Evolutionary conservation across 1,140 invertebrate species (phyloP).

Genomic region (Octopus bimaculoides): DNA sequence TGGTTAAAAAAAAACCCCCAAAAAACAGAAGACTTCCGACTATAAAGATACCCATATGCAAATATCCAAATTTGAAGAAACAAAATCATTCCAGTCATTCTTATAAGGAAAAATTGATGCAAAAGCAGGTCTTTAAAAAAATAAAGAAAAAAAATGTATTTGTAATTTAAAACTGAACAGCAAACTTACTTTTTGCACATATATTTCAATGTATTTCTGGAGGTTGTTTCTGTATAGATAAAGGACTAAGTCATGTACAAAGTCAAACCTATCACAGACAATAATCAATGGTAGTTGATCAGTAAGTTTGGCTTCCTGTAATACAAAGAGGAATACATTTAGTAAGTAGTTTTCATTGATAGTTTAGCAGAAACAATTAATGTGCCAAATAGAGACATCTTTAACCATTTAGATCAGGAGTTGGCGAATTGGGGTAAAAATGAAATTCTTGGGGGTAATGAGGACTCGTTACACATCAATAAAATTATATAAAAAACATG

Average conservation of each 20-base stretch:
- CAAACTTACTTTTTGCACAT: constrained; percentile 88
- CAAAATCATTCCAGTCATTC: too few relatives aligned
- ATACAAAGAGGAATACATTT: constrained; percentile 12
- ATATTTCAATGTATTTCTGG: constrained; percentile 99
- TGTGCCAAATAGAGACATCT: too few relatives aligned
- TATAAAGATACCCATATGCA: background rate
- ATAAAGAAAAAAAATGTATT: background rate
- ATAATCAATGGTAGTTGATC: constrained; percentile 98
- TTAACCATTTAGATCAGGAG: too few relatives aligned
- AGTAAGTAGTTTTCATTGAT: too few relatives aligned
- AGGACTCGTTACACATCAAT: too few relatives aligned
- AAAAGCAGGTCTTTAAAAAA: background rate
- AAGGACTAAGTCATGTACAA: constrained; percentile 97
- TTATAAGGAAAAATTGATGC: too few relatives aligned
- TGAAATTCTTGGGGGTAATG: too few relatives aligned
- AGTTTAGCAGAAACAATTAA: too few relatives aligned
- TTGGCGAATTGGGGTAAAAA: too few relatives aligned
- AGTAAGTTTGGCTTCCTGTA: constrained; percentile 86
- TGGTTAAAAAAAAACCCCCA: background rate
- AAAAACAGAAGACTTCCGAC: background rate
- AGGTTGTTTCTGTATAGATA: constrained; percentile 98
- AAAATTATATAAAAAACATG: too few relatives aligned
- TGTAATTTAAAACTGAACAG: background rate
- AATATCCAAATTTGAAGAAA: constrained; percentile 14
- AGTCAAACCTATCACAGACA: constrained; percentile 99